Conservation (phyloP, 2,888 invertebrate genomes). For the Metopia argyrocephala region DNA sequence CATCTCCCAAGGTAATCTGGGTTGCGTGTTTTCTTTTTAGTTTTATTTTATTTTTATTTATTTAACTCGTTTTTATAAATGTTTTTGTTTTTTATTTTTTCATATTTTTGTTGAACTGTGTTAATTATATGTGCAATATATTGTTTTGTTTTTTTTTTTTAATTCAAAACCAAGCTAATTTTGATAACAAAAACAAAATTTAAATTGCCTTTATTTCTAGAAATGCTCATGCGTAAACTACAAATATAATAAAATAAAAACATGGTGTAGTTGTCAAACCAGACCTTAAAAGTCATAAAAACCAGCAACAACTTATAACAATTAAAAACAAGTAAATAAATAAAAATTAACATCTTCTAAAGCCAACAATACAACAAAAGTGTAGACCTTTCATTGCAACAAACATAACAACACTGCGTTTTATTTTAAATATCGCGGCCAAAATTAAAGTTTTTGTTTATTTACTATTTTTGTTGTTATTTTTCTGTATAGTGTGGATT, state of each 20-base stretch:
- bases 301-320: slow-evolving; percentile 15
- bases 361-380: slow-evolving; percentile 3
- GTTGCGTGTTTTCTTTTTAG: slow-evolving; percentile 53
- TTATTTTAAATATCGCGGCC: slow-evolving; percentile 40
- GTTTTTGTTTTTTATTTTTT: neutral
- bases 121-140: slow-evolving; percentile 58
- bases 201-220: slow-evolving; percentile 21
- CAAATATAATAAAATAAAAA: slow-evolving; percentile 27
- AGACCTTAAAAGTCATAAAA: slow-evolving; percentile 50
- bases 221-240: slow-evolving; percentile 2
- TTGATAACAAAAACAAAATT: slow-evolving; percentile 49
- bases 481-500: slow-evolving; percentile 46
- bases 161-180: slow-evolving; percentile 33
- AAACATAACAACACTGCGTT: slow-evolving; percentile 38
- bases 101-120: slow-evolving; percentile 58
- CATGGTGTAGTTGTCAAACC: slow-evolving; percentile 47
- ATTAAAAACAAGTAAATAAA: neutral
- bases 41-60: slow-evolving; percentile 22
- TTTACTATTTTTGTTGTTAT: slow-evolving; percentile 19
- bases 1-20: slow-evolving; percentile 65
- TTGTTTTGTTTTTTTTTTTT: slow-evolving; percentile 7
- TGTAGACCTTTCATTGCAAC: slow-evolving; percentile 22
- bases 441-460: slow-evolving; percentile 27
- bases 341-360: slow-evolving; percentile 23
- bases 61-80: neutral